phyloP scores from a whole-genome alignment of 1,140 invertebrate species.

The Neodiprion fabricii region DNA sequence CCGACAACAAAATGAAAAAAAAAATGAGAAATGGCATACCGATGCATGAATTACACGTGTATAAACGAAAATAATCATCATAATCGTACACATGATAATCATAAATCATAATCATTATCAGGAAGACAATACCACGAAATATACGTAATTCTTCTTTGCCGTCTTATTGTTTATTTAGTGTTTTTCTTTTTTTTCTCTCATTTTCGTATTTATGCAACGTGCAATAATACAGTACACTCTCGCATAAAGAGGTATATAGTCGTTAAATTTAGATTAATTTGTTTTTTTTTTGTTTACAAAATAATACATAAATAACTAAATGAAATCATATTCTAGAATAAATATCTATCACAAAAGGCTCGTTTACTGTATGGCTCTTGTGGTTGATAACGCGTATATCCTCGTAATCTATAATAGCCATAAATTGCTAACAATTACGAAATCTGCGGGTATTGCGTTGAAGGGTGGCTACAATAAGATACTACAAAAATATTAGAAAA shows the following conservation, averaged over 20 bases:
- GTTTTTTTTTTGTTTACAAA: conserved; percentile 14
- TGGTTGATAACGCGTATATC: background rate
- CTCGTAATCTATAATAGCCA: background rate
- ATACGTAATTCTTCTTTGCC: background rate
- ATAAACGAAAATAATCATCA: background rate
- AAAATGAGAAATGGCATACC: background rate
- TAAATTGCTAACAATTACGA: background rate
- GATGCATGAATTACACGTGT: background rate
- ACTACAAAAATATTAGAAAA: background rate
- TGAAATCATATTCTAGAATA: conserved; percentile 47
- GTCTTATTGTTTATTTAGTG: conserved; percentile 10
- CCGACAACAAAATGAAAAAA: background rate
- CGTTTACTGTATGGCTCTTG: conserved; percentile 38
- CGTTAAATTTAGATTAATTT: background rate
- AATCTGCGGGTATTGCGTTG: background rate
- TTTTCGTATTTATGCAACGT: conserved; percentile 13
- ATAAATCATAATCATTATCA: background rate
- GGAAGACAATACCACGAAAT: background rate
- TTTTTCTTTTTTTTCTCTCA: conserved; percentile 10
- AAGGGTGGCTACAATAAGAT: too few species aligned
- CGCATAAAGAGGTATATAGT: background rate
- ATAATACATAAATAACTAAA: conserved; percentile 21
- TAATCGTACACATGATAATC: conserved; percentile 6
- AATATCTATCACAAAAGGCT: conserved; percentile 61
- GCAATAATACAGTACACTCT: too few species aligned